These are phyloP conservation scores for Poecilia latipinna DNA, from an alignment of 2,113 vertebrate genomes.

Conservation along the genomic window DNA sequence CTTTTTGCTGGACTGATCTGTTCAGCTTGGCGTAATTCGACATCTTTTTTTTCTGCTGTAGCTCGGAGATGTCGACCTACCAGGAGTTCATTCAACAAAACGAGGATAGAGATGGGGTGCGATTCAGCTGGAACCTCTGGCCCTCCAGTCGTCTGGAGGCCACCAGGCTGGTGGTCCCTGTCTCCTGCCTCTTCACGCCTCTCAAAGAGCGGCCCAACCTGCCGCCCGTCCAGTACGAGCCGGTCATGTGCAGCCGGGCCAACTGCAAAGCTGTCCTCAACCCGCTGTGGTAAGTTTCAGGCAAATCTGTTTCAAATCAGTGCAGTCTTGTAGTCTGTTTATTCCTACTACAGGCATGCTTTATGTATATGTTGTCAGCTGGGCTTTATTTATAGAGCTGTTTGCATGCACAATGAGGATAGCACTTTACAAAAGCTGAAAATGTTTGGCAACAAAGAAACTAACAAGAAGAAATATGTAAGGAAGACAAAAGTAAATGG, in stretches of 20 bases:
- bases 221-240: constrained; percentile 94
- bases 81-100: constrained; percentile 98
- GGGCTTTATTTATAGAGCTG: background rate
- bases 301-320: background rate
- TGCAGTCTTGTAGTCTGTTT: background rate
- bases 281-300: constrained; percentile 89
- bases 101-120: constrained; percentile 93
- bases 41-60: constrained; percentile 33
- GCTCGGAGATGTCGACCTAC: constrained; percentile 86
- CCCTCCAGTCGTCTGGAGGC: constrained; percentile 95
- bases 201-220: constrained; percentile 92
- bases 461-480: too few relatives aligned
- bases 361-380: background rate
- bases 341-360: too few relatives aligned
- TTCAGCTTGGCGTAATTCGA: constrained; percentile 12
- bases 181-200: constrained; percentile 95
- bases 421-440: background rate
- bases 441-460: background rate
- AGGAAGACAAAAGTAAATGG: too few relatives aligned
- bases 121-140: constrained; percentile 99
- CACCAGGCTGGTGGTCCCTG: constrained; percentile 92
- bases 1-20: background rate
- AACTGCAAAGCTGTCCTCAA: constrained; percentile 96
- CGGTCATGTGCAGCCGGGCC: constrained; percentile 90
- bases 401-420: background rate